Percentiles rank a stretch among this genome's conserved stretches.
Evolutionary conservation across 2,797 vertebrate genomes (phyloP).

Genomic region (Threskiornis aethiopicus): DNA sequence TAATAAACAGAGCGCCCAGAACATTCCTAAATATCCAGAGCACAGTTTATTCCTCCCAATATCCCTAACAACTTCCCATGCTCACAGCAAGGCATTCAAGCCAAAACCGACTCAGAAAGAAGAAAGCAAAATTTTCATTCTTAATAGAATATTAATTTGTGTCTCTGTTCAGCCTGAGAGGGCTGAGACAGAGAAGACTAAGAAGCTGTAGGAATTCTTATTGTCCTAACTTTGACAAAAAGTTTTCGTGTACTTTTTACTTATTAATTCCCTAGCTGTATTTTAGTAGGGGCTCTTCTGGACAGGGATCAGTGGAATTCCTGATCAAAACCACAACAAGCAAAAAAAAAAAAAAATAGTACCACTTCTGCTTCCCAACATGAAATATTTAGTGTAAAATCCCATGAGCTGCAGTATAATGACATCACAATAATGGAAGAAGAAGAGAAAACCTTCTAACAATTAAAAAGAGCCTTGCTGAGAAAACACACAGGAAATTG

Average conservation of each 20-base stretch:
- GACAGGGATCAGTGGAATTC: constrained; percentile 54
- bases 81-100: background rate
- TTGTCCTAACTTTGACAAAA: constrained; percentile 4
- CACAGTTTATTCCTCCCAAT: background rate
- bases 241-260: constrained; percentile 4
- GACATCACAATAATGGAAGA: constrained; percentile 50
- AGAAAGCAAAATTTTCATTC: background rate
- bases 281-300: constrained; percentile 23
- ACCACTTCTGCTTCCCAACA: constrained; percentile 1
- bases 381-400: constrained; percentile 53
- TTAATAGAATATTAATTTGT: constrained; percentile 15
- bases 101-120: background rate
- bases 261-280: constrained; percentile 28
- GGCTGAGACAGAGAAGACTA: background rate
- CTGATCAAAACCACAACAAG: constrained; percentile 47
- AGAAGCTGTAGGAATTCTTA: constrained; percentile 7
- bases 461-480: constrained; percentile 51
- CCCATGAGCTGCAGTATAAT: constrained; percentile 10
- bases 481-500: constrained; percentile 2
- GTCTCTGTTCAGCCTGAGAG: background rate
- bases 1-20: background rate
- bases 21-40: background rate
- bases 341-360: rapidly evolving
- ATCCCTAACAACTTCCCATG: background rate
- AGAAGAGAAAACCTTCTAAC: constrained; percentile 37